phyloP scores from a whole-genome alignment of 2,888 invertebrate genomes.

The Monochamus alternatus region DNA sequence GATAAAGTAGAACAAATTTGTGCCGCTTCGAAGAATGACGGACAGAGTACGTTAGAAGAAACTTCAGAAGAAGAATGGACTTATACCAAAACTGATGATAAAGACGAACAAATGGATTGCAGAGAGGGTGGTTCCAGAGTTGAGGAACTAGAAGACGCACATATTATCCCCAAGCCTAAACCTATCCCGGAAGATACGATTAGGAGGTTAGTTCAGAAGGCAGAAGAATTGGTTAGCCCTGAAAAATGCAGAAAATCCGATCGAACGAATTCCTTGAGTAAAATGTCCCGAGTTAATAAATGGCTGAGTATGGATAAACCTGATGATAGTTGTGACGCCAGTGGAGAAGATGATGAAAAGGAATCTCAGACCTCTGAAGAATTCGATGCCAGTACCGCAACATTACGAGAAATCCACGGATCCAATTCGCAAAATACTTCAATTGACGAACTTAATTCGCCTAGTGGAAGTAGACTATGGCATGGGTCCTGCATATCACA shows the following conservation, averaged over 20 bases:
- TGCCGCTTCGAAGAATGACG: conserved; percentile 47
- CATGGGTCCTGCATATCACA: conserved; percentile 91
- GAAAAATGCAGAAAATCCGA: conserved; percentile 64
- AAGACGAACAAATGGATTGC: conserved; percentile 20
- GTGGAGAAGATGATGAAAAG: conserved; percentile 88
- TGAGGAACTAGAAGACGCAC: conserved; percentile 54
- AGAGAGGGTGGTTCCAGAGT: conserved; percentile 43
- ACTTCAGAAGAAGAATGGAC: conserved; percentile 83
- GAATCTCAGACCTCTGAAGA: conserved; percentile 87
- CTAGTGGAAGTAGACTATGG: conserved; percentile 72
- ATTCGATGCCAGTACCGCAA: conserved; percentile 82
- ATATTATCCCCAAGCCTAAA: conserved; percentile 61
- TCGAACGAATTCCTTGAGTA: conserved; percentile 67
- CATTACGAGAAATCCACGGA: conserved; percentile 72
- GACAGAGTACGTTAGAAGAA: conserved; percentile 71
- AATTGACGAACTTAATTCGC: conserved; percentile 64
- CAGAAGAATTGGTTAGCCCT: conserved; percentile 83
- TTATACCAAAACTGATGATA: conserved; percentile 70
- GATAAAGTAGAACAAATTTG: conserved; percentile 70
- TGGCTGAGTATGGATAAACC: conserved; percentile 80
- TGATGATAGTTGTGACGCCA: conserved; percentile 89
- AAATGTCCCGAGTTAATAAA: conserved; percentile 80
- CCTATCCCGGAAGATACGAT: conserved; percentile 64
- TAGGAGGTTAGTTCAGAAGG: conserved; percentile 82
- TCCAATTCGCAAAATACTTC: conserved; percentile 66